These are phyloP conservation scores for Notothenia rossii DNA, from an alignment of 2,113 vertebrate species.

Conservation along the genomic window DNA sequence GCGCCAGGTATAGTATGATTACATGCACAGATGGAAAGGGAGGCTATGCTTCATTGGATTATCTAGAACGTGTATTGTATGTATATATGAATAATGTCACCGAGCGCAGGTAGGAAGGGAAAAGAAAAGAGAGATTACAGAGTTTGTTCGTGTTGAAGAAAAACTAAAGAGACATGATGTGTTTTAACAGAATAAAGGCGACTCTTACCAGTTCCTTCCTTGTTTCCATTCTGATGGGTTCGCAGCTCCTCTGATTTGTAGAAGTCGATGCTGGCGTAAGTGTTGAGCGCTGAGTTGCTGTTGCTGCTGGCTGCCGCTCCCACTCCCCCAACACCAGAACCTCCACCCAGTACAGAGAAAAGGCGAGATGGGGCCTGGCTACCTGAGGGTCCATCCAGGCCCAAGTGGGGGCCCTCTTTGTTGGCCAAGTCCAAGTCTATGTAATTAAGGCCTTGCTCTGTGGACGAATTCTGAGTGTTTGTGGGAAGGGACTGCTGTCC, in stretches of 20 bases:
- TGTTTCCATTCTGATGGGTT: slow-evolving; percentile 74
- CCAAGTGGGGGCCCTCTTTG: slow-evolving; percentile 78
- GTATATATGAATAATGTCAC: slow-evolving; percentile 26
- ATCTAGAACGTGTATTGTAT: slow-evolving; percentile 32
- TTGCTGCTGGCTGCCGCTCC: slow-evolving; percentile 56
- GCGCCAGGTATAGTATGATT: slow-evolving; percentile 71
- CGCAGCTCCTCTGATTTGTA: slow-evolving; percentile 84
- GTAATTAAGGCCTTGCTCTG: slow-evolving; percentile 88
- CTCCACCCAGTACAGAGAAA: slow-evolving; percentile 74
- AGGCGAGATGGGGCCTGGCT: slow-evolving; percentile 76
- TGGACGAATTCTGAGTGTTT: slow-evolving; percentile 67
- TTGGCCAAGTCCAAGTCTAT: slow-evolving; percentile 88
- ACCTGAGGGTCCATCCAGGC: slow-evolving; percentile 72
- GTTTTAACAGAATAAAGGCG: not conserved
- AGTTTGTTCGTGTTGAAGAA: not conserved
- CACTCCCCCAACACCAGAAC: slow-evolving; percentile 50
- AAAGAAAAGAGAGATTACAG: not conserved
- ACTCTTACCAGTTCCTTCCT: slow-evolving; percentile 82
- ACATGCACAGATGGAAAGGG: slow-evolving; percentile 39
- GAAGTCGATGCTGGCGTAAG: slow-evolving; percentile 88
- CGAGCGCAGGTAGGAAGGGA: not conserved
- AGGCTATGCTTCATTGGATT: slow-evolving; percentile 48
- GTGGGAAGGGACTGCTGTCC: slow-evolving; percentile 62
- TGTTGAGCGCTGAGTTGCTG: slow-evolving; percentile 78
- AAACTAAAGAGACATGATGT: not conserved